Percentiles rank a stretch among this genome's conserved stretches.
Evolutionary conservation across 1,140 invertebrate species (phyloP).

Genomic region (Grapholita molesta): DNA sequence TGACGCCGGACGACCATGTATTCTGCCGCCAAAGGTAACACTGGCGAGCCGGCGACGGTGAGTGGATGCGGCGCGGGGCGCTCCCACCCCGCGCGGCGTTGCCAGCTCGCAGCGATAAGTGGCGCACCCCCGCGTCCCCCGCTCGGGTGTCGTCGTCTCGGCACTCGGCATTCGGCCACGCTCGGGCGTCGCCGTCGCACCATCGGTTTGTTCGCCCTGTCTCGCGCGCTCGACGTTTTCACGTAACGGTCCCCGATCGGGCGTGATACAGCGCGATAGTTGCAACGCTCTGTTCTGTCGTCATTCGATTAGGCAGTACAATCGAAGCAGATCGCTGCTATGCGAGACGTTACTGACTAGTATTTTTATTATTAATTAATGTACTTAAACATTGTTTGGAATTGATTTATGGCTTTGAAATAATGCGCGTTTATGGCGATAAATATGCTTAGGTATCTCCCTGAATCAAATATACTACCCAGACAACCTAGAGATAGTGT

Average conservation of each 20-base stretch:
- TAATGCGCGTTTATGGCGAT: no score
- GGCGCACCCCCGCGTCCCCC: constrained; percentile 72
- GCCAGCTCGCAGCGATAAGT: constrained; percentile 74
- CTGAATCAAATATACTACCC: no score
- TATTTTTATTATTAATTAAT: neutral
- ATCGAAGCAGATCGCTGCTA: constrained; percentile 36
- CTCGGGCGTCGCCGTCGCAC: constrained; percentile 62
- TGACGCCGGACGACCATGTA: constrained; percentile 64
- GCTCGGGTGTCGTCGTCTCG: constrained; percentile 59
- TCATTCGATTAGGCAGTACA: constrained; percentile 38
- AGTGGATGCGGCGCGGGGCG: constrained; percentile 72
- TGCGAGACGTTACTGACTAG: constrained; percentile 23
- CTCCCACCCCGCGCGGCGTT: constrained; percentile 71
- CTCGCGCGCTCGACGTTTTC: constrained; percentile 70
- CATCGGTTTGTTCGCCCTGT: constrained; percentile 57
- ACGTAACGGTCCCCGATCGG: constrained; percentile 77
- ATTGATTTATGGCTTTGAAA: no score
- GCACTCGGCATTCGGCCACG: constrained; percentile 59
- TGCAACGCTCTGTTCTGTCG: constrained; percentile 43
- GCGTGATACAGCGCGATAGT: constrained; percentile 68
- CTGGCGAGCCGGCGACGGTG: constrained; percentile 73
- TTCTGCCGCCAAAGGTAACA: constrained; percentile 77
- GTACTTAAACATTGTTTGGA: no score
- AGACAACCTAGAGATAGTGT: neutral
- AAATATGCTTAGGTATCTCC: no score